Conservation (phyloP, 2,888 invertebrate genomes). For the Myopa testacea region DNA sequence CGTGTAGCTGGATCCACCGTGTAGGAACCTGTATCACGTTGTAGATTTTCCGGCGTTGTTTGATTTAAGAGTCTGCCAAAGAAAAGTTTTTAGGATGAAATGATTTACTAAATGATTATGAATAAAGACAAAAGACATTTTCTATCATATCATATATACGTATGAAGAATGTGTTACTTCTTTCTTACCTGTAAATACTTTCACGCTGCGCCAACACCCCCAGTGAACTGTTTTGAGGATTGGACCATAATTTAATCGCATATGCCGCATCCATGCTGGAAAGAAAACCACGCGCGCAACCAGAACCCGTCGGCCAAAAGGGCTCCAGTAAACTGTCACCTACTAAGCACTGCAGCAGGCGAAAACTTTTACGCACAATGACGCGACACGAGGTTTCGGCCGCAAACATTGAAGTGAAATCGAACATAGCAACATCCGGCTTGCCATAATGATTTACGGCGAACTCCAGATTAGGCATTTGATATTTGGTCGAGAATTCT, state of each 20-base stretch:
- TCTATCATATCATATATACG: too few species aligned
- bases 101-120: too few species aligned
- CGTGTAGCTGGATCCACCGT: constrained; percentile 88
- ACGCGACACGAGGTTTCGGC: constrained; percentile 95
- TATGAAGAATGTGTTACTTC: neutral
- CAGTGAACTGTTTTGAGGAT: constrained; percentile 73
- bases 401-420: constrained; percentile 98
- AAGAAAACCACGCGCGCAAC: constrained; percentile 96
- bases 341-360: constrained; percentile 88
- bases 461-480: constrained; percentile 89
- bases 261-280: constrained; percentile 97
- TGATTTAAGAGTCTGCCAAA: constrained; percentile 75
- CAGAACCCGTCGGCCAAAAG: constrained; percentile 99
- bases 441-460: constrained; percentile 98
- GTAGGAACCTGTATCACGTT: constrained; percentile 88
- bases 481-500: constrained; percentile 89
- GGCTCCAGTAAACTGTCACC: constrained; percentile 97
- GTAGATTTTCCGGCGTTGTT: constrained; percentile 96
- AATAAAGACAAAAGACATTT: neutral
- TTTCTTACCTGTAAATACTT: constrained; percentile 83
- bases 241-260: constrained; percentile 88
- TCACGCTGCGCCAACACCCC: constrained; percentile 94
- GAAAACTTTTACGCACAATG: constrained; percentile 78
- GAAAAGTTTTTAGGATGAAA: neutral
- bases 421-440: constrained; percentile 98